These are phyloP conservation scores for Galleria mellonella DNA, from an alignment of 1,140 invertebrate species.

Conservation along the genomic window DNA sequence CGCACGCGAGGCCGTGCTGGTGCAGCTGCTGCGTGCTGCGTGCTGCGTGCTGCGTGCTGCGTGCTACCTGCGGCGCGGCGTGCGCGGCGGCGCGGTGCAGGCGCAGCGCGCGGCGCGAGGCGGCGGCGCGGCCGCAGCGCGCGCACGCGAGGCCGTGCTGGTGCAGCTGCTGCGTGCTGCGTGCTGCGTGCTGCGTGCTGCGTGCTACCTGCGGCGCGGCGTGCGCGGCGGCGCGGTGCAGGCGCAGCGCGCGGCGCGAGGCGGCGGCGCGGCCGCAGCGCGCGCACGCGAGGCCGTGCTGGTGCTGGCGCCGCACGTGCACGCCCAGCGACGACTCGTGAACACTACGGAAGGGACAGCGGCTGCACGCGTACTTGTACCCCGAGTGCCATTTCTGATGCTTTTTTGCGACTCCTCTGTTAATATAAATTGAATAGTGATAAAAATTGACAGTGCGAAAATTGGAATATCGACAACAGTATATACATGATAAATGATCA, in stretches of 20 bases:
- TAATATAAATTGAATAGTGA: too few species aligned
- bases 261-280: neutral
- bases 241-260: conserved; percentile 4
- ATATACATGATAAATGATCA: too few species aligned
- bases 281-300: neutral
- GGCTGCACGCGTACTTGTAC: neutral
- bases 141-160: conserved; percentile 3
- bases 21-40: conserved; percentile 4
- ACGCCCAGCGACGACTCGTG: conserved; percentile 1
- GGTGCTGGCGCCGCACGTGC: conserved; percentile 5
- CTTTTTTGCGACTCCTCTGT: too few species aligned
- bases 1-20: neutral
- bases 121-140: conserved; percentile 6
- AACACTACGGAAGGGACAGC: conserved; percentile 1
- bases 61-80: neutral
- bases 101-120: neutral
- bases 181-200: conserved; percentile 4
- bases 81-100: conserved; percentile 7
- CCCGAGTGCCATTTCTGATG: neutral
- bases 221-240: conserved; percentile 14
- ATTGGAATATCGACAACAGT: too few species aligned
- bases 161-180: conserved; percentile 7
- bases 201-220: conserved; percentile 11
- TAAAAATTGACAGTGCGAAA: too few species aligned
- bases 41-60: conserved; percentile 1